phyloP scores from a whole-genome alignment of 2,888 invertebrate genomes.

The Watsonalla binaria region DNA sequence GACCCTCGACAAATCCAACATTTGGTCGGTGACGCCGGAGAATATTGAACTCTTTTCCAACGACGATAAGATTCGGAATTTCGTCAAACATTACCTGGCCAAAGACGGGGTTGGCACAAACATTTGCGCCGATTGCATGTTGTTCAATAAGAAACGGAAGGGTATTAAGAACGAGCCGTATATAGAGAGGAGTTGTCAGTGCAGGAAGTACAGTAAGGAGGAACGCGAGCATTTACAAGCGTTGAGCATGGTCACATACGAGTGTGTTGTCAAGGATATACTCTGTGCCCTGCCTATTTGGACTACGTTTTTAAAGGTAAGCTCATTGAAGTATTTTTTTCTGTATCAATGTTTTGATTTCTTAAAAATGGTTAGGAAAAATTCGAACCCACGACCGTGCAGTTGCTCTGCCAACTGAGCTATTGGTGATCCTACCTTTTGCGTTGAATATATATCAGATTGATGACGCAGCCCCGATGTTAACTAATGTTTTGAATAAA shows the following conservation, averaged over 20 bases:
- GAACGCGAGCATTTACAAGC: constrained; percentile 78
- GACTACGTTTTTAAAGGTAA: constrained; percentile 83
- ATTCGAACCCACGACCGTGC: no score
- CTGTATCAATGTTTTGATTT: no score
- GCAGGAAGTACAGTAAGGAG: constrained; percentile 51
- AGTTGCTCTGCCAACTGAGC: no score
- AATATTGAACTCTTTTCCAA: constrained; percentile 87
- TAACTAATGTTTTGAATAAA: no score
- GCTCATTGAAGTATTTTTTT: no score
- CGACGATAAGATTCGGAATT: constrained; percentile 83
- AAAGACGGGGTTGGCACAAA: constrained; percentile 23
- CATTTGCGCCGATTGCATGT: constrained; percentile 43
- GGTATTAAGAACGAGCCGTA: constrained; percentile 33
- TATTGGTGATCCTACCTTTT: no score
- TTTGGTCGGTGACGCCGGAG: constrained; percentile 83
- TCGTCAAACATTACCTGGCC: constrained; percentile 83
- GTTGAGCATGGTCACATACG: constrained; percentile 84
- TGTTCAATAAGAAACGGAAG: constrained; percentile 32
- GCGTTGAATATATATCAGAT: no score
- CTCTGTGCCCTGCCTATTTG: constrained; percentile 86
- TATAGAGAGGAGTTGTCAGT: constrained; percentile 38
- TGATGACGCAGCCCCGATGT: no score
- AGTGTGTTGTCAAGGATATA: constrained; percentile 89
- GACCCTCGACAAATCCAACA: constrained; percentile 84
- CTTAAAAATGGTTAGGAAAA: no score